Evolutionary conservation across 2,797 vertebrate genomes (phyloP).

Genomic region (Rhinophrynus dorsalis): DNA sequence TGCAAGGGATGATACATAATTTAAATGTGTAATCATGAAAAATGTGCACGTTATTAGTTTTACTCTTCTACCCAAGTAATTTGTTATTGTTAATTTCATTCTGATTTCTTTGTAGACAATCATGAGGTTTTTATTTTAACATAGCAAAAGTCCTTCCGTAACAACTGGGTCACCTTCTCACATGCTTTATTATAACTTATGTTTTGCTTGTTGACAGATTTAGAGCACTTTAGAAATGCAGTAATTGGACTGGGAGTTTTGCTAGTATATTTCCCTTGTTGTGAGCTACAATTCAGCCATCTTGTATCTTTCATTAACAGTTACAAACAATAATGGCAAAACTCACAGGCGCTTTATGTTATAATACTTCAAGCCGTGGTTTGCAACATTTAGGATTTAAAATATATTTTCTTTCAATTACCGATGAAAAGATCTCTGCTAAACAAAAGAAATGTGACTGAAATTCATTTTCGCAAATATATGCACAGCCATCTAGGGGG

Average conservation of each 20-base stretch:
- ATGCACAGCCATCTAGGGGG: neutral
- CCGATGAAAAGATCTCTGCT: neutral
- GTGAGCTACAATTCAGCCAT: constrained; percentile 50
- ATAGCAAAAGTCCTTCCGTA: constrained; percentile 23
- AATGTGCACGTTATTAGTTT: too few species aligned
- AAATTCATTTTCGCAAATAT: neutral
- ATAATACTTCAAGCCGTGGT: neutral
- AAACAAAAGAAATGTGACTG: neutral
- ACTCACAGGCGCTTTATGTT: constrained; percentile 13
- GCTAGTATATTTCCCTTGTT: constrained; percentile 56
- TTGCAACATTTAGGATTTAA: neutral
- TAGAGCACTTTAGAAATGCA: constrained; percentile 56
- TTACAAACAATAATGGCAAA: constrained; percentile 32
- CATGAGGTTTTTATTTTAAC: constrained; percentile 11
- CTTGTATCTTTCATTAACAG: constrained; percentile 52
- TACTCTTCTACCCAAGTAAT: too few species aligned
- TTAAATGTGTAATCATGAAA: too few species aligned
- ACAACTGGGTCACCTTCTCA: constrained; percentile 53
- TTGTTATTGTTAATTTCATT: neutral
- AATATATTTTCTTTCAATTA: constrained; percentile 10
- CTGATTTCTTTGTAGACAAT: constrained; percentile 11
- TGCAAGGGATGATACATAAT: too few species aligned
- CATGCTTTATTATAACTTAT: constrained; percentile 53
- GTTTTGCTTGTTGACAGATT: constrained; percentile 62
- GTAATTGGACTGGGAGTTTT: constrained; percentile 61